These are phyloP conservation scores for Pyrrhosoma nymphula DNA, from an alignment of 2,888 invertebrate genomes.

Conservation along the genomic window DNA sequence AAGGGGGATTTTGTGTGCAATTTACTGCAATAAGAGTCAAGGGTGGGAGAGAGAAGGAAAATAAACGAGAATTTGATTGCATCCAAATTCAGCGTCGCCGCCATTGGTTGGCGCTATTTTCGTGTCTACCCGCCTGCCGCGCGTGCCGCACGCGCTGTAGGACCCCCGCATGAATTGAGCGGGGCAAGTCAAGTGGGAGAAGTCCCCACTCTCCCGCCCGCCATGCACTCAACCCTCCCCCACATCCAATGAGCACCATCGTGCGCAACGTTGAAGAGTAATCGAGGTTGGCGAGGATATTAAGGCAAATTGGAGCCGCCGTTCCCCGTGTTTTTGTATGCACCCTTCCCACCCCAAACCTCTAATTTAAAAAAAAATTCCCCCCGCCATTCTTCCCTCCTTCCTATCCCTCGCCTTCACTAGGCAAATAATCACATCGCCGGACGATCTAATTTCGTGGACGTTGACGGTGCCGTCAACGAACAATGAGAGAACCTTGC, in stretches of 20 bases:
- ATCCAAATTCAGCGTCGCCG: neutral
- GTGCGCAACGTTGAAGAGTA: neutral
- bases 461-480: no score
- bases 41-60: neutral
- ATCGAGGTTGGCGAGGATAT: neutral
- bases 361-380: neutral
- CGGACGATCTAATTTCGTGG: no score
- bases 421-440: no score
- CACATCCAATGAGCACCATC: constrained; percentile 6
- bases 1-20: no score
- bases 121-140: neutral
- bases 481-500: no score
- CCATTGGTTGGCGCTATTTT: neutral
- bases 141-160: neutral
- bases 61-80: neutral
- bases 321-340: neutral
- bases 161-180: neutral
- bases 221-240: neutral
- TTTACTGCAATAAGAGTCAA: neutral
- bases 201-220: neutral
- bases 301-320: neutral
- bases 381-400: neutral
- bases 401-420: neutral
- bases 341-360: neutral
- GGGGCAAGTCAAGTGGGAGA: neutral